Evolutionary conservation across 2,888 invertebrate genomes (phyloP), one percentile per base, ranked within the genome.

Genomic region (Pteria penguin): DNA sequence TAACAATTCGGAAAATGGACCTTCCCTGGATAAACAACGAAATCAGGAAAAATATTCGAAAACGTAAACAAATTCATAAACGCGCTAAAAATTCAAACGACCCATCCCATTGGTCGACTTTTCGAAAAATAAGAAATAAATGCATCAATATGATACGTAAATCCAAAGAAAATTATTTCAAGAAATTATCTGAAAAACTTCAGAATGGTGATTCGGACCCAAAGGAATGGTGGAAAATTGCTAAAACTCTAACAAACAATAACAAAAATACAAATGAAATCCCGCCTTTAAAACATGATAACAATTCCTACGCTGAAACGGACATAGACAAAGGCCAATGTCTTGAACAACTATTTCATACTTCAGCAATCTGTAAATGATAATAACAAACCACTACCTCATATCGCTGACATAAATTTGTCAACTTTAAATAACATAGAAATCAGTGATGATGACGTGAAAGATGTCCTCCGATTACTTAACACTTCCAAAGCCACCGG

Each of bases 291-390:
- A 31, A 65, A 11, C 4, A 14, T 36, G 5, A 45, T 33, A 32
- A 18, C 29, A 11, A 36, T 14, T 3, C 45, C 14, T 14, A 31
- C 32, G 24, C 27, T 24, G 18, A 29, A 26, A 29, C 52, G 18
- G 32, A 55, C 3, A 54, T 4, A 22, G 63, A 52, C n/a, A 62
- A 62, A 52, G n/a, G 32, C 62, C 29, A 29, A 71, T 8, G 3
- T 54, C 14, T 54, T 71, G 18, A 62, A 71, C 22, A 22, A 52
- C 8, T 71, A 32, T 22, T 71, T 71, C 22, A 22, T n/a, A 18
- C 18, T 31, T 14, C 71, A 71, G 24, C 29, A 58, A 8, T 52
- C 5, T n/a, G 3, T 71, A 1, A 33, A 71, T 27, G 62, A 62
- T 26, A 31, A 14, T 18, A 55, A 71, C 32, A 8, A 29, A 24